phyloP scores from a whole-genome alignment of 2,113 vertebrate species.

The Pollimyrus isidori region DNA sequence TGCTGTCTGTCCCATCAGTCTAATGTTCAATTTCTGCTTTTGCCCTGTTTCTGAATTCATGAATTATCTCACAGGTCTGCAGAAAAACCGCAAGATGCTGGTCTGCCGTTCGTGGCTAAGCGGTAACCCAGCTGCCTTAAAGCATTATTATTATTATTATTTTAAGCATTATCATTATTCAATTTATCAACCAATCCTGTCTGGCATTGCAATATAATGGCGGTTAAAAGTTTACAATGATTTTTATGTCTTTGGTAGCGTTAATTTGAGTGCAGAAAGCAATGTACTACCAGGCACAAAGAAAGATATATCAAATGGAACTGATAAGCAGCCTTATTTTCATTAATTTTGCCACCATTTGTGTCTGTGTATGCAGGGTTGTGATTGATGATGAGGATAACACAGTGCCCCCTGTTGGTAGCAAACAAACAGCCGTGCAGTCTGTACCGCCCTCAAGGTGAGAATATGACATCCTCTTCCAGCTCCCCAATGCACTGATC shows the following conservation, averaged over 20 bases:
- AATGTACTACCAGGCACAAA: background rate
- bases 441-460: background rate
- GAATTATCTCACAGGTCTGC: conserved; percentile 34
- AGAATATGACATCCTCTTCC: background rate
- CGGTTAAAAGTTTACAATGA: background rate
- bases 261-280: background rate
- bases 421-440: background rate
- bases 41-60: background rate
- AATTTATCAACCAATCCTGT: background rate
- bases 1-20: background rate
- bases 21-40: background rate
- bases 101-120: conserved; percentile 55
- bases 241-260: background rate
- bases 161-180: background rate
- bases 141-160: background rate
- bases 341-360: conserved; percentile 2
- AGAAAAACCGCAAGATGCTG: conserved; percentile 28
- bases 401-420: background rate
- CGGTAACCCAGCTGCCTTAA: conserved; percentile 43
- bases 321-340: background rate
- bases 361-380: conserved; percentile 46
- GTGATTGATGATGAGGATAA: conserved; percentile 48
- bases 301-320: background rate
- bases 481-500: background rate
- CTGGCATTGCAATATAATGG: background rate